Percentiles rank a stretch among this genome's conserved stretches.
Evolutionary conservation across 2,888 invertebrate genomes (phyloP).

Genomic region (Cenopis cana): DNA sequence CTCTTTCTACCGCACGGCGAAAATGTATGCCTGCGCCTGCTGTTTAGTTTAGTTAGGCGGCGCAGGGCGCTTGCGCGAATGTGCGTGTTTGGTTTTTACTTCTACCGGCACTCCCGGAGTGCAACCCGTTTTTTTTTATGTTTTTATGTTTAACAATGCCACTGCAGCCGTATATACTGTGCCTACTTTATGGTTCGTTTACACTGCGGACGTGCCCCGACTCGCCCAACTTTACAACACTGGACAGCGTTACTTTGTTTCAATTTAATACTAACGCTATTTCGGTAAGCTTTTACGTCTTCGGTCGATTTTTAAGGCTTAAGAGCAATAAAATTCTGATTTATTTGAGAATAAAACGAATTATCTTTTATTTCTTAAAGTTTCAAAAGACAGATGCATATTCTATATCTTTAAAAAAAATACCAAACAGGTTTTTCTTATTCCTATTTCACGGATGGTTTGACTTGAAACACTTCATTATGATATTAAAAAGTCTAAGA

Average conservation of each 20-base stretch:
- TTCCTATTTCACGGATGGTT: too few species aligned
- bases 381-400: background rate
- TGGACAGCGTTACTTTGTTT: conserved; percentile 42
- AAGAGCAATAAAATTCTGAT: conserved; percentile 4
- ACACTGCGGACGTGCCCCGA: conserved; percentile 39
- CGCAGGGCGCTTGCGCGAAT: too few species aligned
- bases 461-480: too few species aligned
- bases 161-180: background rate
- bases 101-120: too few species aligned
- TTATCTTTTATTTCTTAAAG: background rate
- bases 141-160: background rate
- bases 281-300: conserved; percentile 20
- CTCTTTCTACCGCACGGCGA: too few species aligned
- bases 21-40: too few species aligned
- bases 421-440: background rate
- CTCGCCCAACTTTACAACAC: conserved; percentile 35
- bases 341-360: background rate
- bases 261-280: conserved; percentile 34
- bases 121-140: too few species aligned
- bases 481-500: too few species aligned
- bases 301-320: conserved; percentile 7
- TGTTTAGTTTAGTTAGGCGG: too few species aligned
- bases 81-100: too few species aligned
- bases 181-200: conserved; percentile 42
- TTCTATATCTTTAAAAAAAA: background rate